phyloP scores from a whole-genome alignment of 2,888 invertebrate genomes.

The Polylopha cassiicola region DNA sequence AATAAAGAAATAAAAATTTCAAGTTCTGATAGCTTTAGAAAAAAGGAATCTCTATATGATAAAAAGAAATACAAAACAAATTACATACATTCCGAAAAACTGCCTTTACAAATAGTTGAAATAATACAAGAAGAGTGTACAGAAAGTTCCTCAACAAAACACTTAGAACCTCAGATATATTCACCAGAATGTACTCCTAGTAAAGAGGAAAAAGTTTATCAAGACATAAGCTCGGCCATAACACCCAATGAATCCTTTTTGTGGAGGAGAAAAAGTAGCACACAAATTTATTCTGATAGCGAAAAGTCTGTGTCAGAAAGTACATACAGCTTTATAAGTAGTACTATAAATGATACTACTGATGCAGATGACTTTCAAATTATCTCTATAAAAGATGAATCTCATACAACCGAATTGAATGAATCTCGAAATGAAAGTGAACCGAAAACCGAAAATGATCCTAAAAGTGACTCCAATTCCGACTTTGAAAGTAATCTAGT shows the following conservation, averaged over 20 bases:
- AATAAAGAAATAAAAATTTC: slow-evolving; percentile 27
- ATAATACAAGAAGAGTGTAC: slow-evolving; percentile 66
- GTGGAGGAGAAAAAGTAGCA: slow-evolving; percentile 74
- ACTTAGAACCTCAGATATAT: slow-evolving; percentile 24
- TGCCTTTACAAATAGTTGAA: slow-evolving; percentile 64
- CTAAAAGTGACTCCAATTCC: slow-evolving; percentile 40
- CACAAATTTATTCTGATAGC: slow-evolving; percentile 59
- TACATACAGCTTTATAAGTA: slow-evolving; percentile 53
- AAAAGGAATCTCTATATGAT: slow-evolving; percentile 62
- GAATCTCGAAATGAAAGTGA: slow-evolving; percentile 42
- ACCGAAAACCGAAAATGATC: slow-evolving; percentile 24
- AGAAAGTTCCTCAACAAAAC: slow-evolving; percentile 35
- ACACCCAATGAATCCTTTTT: slow-evolving; percentile 82
- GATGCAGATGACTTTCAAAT: slow-evolving; percentile 36
- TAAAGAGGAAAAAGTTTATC: slow-evolving; percentile 38
- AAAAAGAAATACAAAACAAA: slow-evolving; percentile 67
- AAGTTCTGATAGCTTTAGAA: slow-evolving; percentile 36
- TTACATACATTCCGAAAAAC: slow-evolving; percentile 65
- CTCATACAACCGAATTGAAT: slow-evolving; percentile 33
- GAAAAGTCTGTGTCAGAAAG: slow-evolving; percentile 55
- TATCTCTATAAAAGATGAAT: slow-evolving; percentile 42
- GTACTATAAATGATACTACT: slow-evolving; percentile 45
- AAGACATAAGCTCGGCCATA: slow-evolving; percentile 56
- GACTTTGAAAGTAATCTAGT: slow-evolving; percentile 68
- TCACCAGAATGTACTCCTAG: slow-evolving; percentile 22